A percentile compares a stretch with the other conserved stretches of the same genome.
Evolutionary conservation across 2,797 vertebrate species (phyloP).

Genomic region (Megalops cyprinoides): DNA sequence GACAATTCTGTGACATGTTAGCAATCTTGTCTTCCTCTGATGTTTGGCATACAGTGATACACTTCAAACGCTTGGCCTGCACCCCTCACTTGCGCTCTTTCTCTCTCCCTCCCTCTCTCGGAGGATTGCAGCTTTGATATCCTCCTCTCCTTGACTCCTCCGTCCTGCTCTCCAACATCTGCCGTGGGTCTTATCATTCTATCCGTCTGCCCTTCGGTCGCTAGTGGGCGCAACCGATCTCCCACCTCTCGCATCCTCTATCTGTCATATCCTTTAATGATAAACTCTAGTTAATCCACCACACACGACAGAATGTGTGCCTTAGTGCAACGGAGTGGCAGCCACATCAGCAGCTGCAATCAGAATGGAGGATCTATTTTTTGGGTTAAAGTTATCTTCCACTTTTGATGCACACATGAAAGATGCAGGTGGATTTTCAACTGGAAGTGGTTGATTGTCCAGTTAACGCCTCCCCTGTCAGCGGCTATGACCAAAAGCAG

Average conservation of each 20-base stretch:
- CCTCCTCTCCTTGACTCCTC: constrained; percentile 67
- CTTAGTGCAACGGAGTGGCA: not conserved
- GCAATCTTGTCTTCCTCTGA: constrained; percentile 91
- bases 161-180: not conserved
- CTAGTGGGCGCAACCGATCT: not conserved
- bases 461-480: no score
- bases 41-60: constrained; percentile 84
- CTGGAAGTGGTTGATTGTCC: no score
- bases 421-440: no score
- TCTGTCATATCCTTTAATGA: not conserved
- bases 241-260: not conserved
- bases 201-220: not conserved
- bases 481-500: no score
- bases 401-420: no score
- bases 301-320: not conserved
- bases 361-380: not conserved
- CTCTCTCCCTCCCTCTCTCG: constrained; percentile 41
- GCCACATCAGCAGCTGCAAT: not conserved
- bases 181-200: not conserved
- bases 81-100: constrained; percentile 63
- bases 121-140: constrained; percentile 79
- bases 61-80: constrained; percentile 90
- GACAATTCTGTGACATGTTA: constrained; percentile 88
- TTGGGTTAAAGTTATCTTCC: not conserved
- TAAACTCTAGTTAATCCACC: not conserved